A percentile compares a stretch with the other conserved stretches of the same genome.
Evolutionary conservation across 2,113 vertebrate genomes (phyloP).

Genomic region (Myrmecobius fasciatus): DNA sequence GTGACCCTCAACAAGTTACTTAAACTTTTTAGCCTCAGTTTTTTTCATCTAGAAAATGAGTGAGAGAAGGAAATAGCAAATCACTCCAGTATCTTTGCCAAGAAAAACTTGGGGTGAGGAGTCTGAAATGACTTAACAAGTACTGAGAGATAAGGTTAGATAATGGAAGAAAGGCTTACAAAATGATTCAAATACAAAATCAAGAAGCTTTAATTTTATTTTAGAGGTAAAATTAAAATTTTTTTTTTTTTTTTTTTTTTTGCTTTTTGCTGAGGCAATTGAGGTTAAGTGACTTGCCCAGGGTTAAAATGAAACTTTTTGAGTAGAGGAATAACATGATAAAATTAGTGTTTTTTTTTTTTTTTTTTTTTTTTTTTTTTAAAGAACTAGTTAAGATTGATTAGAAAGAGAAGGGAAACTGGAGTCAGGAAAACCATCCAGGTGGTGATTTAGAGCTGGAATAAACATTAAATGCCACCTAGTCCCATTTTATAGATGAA

Average conservation of each 20-base stretch:
- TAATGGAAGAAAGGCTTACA: not conserved
- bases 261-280: too few relatives aligned
- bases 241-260: too few relatives aligned
- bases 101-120: not conserved
- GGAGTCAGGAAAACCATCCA: not conserved
- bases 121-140: not conserved
- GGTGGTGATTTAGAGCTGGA: not conserved
- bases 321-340: not conserved
- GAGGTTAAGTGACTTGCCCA: too few relatives aligned
- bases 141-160: not conserved
- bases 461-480: not conserved
- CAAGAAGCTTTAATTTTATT: not conserved
- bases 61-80: not conserved
- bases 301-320: not conserved
- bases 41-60: not conserved
- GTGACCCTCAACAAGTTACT: not conserved
- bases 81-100: not conserved
- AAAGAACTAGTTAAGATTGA: not conserved
- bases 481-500: not conserved
- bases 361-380: too few relatives aligned
- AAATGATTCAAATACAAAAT: not conserved
- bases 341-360: not conserved
- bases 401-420: not conserved
- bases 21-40: not conserved
- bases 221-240: not conserved